phyloP scores from a whole-genome alignment of 2,888 invertebrate species.

The Scaptomyza parva region DNA sequence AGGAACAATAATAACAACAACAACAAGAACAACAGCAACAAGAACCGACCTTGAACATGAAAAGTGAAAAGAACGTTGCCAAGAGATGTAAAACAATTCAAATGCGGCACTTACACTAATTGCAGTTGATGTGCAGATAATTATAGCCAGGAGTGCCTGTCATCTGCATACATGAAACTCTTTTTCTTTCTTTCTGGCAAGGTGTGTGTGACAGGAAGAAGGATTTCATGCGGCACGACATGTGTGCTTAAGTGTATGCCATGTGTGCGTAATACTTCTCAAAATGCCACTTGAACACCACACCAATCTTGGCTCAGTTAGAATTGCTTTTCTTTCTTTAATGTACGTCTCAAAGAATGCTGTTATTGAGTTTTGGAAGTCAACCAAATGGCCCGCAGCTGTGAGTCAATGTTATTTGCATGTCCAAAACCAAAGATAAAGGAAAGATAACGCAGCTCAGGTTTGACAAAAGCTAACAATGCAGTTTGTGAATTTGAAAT shows the following conservation, averaged over 20 bases:
- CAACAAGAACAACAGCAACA: constrained; percentile 14
- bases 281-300: constrained; percentile 3
- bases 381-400: constrained; percentile 1
- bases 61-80: constrained; percentile 65
- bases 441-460: neutral
- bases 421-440: neutral
- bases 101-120: constrained; percentile 77
- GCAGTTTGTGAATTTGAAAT: constrained; percentile 1
- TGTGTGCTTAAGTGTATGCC: constrained; percentile 9
- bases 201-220: constrained; percentile 1
- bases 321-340: neutral
- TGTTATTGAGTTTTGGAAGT: constrained; percentile 7
- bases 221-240: constrained; percentile 1
- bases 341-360: constrained; percentile 1
- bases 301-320: neutral
- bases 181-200: constrained; percentile 3
- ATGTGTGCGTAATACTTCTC: constrained; percentile 4
- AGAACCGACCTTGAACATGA: constrained; percentile 71
- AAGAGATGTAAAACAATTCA: constrained; percentile 67
- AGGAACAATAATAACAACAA: constrained; percentile 16
- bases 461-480: constrained; percentile 2
- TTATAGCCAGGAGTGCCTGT: constrained; percentile 35
- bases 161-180: constrained; percentile 28
- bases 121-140: constrained; percentile 64
- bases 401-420: constrained; percentile 7